These are phyloP conservation scores for Lymantria monacha DNA, from an alignment of 2,888 invertebrate species.

Conservation along the genomic window DNA sequence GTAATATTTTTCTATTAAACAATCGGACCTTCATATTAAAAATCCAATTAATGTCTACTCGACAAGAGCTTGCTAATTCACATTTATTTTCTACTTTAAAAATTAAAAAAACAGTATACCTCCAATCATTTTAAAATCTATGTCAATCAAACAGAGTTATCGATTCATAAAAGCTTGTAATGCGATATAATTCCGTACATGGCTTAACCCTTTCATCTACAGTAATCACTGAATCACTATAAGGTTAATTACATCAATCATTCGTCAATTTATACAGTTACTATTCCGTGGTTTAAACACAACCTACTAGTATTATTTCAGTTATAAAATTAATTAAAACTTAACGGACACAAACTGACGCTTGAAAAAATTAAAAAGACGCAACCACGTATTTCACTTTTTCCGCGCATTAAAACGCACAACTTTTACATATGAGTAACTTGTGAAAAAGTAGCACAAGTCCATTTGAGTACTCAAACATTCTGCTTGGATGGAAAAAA, in stretches of 20 bases:
- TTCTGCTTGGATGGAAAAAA: slow-evolving; percentile 3
- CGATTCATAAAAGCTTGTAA: neutral
- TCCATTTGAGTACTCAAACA: neutral
- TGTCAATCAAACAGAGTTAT: neutral
- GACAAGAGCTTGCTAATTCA: too few species aligned
- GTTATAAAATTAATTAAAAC: neutral
- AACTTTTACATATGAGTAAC: neutral
- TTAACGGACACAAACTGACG: neutral
- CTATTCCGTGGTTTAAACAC: neutral
- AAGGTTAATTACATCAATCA: slow-evolving; percentile 3
- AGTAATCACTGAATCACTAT: slow-evolving; percentile 5
- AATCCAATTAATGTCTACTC: too few species aligned
- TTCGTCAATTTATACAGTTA: slow-evolving; percentile 2
- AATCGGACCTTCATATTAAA: too few species aligned
- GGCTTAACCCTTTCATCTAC: neutral
- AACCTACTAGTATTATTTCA: neutral
- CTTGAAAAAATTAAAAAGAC: neutral
- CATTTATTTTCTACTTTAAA: too few species aligned
- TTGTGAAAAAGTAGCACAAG: neutral
- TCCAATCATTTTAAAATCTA: too few species aligned
- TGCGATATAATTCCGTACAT: neutral
- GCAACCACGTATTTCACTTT: neutral
- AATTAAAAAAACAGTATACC: too few species aligned
- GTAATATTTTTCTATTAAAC: too few species aligned
- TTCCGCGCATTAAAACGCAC: neutral